phyloP scores from a whole-genome alignment of 2,797 vertebrate genomes.

The Argyrosomus regius region DNA sequence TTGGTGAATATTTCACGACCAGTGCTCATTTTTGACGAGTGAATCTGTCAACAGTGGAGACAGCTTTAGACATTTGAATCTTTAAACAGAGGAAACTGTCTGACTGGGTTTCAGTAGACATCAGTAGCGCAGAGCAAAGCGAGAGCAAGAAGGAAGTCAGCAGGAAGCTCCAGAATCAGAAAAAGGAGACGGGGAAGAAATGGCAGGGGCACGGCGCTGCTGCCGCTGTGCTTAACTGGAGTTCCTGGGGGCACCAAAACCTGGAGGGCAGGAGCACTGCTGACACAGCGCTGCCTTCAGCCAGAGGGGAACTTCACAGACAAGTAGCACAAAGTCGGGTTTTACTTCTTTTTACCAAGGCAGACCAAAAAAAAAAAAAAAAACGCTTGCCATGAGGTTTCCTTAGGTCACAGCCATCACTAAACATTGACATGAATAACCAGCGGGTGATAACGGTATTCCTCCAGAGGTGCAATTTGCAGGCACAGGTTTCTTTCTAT shows the following conservation, averaged over 20 bases:
- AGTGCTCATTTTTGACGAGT: conserved; percentile 69
- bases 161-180: conserved; percentile 57
- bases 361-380: conserved; percentile 4
- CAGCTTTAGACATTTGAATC: conserved; percentile 75
- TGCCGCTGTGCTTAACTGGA: conserved; percentile 35
- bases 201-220: conserved; percentile 23
- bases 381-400: neutral
- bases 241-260: conserved; percentile 39
- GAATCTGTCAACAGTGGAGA: conserved; percentile 73
- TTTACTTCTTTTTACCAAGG: conserved; percentile 30
- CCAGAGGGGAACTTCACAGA: conserved; percentile 36
- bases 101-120: conserved; percentile 67
- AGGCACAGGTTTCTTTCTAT: conserved; percentile 20
- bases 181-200: conserved; percentile 39
- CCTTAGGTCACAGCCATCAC: neutral
- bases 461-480: conserved; percentile 27
- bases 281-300: conserved; percentile 60
- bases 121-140: conserved; percentile 35
- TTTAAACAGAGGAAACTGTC: conserved; percentile 81
- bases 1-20: conserved; percentile 77
- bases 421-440: conserved; percentile 22
- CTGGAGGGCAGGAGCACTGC: conserved; percentile 55
- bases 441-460: conserved; percentile 4
- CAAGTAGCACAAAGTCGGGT: conserved; percentile 13
- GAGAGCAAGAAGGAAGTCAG: conserved; percentile 52